A percentile compares a stretch with the other conserved stretches of the same genome.
Conservation (phyloP, 2,888 invertebrate genomes). For the Megastigmus dorsalis region DNA sequence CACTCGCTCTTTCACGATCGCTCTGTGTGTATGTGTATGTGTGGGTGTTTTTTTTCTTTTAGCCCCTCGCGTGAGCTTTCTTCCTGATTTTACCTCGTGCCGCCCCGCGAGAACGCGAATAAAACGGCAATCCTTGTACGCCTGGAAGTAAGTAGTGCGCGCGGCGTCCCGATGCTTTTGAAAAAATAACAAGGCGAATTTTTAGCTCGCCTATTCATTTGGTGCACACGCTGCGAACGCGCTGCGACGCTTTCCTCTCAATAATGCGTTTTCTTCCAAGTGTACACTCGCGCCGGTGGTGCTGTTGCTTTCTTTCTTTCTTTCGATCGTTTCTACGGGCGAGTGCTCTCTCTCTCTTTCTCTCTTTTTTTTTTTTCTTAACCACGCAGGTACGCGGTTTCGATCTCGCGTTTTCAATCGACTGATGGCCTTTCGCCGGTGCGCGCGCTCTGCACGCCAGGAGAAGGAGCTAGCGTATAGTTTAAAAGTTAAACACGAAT, state of each 20-base stretch:
- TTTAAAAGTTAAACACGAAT: slow-evolving; percentile 67
- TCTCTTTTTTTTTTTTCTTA: neutral
- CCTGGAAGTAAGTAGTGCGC: too few species aligned
- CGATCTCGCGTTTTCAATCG: slow-evolving; percentile 27
- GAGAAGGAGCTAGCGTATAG: slow-evolving; percentile 53
- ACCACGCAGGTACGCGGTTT: neutral
- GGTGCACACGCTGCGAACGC: too few species aligned
- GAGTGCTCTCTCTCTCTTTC: too few species aligned
- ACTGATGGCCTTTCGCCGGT: slow-evolving; percentile 7
- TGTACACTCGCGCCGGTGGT: neutral
- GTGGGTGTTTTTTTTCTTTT: slow-evolving; percentile 49
- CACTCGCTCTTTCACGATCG: slow-evolving; percentile 6
- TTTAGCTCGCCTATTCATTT: neutral
- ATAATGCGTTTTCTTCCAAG: slow-evolving; percentile 17
- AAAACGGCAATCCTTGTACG: slow-evolving; percentile 31
- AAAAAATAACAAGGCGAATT: slow-evolving; percentile 34
- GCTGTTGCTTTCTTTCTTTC: neutral
- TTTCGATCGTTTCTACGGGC: too few species aligned
- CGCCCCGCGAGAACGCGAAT: neutral
- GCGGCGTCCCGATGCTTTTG: slow-evolving; percentile 11
- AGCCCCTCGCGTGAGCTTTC: slow-evolving; percentile 46
- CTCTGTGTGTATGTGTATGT: too few species aligned
- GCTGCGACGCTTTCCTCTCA: neutral
- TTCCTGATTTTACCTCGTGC: slow-evolving; percentile 14
- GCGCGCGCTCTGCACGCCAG: neutral